These are phyloP conservation scores for Drosophila rhopaloa DNA, from an alignment of 1,140 invertebrate species.

Conservation along the genomic window DNA sequence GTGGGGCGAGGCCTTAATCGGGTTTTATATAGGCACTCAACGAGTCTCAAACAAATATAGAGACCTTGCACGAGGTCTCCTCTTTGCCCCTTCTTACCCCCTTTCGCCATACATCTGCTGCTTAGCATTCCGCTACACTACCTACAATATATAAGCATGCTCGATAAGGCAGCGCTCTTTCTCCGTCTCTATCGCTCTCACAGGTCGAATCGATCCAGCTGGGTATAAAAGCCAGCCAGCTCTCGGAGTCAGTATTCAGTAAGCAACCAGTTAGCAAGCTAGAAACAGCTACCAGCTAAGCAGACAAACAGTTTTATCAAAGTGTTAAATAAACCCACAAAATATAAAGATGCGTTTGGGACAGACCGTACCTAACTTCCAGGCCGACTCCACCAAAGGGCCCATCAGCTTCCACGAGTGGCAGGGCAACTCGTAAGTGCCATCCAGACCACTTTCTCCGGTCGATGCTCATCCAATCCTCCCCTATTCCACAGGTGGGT, in stretches of 20 bases:
- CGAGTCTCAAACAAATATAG: background rate
- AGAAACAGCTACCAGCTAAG: constrained; percentile 19
- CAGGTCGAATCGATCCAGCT: background rate
- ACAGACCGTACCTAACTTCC: constrained; percentile 91
- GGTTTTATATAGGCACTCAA: constrained; percentile 7
- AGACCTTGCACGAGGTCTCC: constrained; percentile 8
- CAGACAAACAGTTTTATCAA: constrained; percentile 1
- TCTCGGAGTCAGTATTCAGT: constrained; percentile 48
- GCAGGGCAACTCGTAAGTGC: constrained; percentile 90
- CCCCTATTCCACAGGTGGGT: constrained; percentile 89
- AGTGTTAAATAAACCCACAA: constrained; percentile 5
- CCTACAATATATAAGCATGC: background rate
- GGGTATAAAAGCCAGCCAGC: constrained; percentile 56
- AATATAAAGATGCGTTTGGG: constrained; percentile 87
- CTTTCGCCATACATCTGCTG: background rate
- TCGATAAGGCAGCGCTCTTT: constrained; percentile 34
- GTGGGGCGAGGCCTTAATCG: constrained; percentile 11
- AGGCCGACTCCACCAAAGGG: constrained; percentile 90
- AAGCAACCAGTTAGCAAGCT: constrained; percentile 35
- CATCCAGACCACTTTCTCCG: background rate
- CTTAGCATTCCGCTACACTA: background rate
- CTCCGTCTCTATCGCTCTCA: constrained; percentile 20
- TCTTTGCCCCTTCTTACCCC: background rate
- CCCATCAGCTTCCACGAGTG: constrained; percentile 91
- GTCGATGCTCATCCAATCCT: background rate